phyloP scores from a whole-genome alignment of 2,113 vertebrate genomes.

The Baryphthengus martii region DNA sequence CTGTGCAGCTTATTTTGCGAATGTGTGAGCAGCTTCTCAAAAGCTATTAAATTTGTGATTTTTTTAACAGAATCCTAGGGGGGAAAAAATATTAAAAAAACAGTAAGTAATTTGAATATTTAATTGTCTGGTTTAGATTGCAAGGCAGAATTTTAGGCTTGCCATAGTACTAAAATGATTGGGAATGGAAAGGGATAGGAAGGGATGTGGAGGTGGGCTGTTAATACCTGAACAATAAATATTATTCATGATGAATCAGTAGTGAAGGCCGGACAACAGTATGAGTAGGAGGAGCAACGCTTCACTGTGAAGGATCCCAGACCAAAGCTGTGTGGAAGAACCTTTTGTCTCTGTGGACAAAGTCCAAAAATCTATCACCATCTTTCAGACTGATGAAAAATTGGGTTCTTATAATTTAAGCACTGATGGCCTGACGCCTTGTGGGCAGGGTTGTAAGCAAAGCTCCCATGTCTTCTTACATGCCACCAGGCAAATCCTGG shows the following conservation, averaged over 20 bases:
- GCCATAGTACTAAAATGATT: background rate
- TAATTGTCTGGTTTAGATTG: background rate
- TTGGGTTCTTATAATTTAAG: background rate
- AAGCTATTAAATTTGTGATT: background rate
- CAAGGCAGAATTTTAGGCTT: background rate
- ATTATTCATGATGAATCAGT: background rate
- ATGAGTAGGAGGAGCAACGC: background rate
- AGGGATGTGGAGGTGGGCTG: background rate
- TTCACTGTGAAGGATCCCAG: background rate
- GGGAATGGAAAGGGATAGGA: background rate
- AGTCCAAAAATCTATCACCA: background rate
- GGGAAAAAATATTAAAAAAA: too few relatives aligned
- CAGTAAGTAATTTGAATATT: background rate
- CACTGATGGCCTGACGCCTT: background rate
- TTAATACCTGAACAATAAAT: background rate
- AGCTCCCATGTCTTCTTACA: background rate
- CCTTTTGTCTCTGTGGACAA: background rate
- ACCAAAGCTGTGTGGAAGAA: background rate
- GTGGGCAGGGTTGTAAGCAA: background rate
- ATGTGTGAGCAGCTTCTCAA: background rate
- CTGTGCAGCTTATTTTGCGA: background rate
- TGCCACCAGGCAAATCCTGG: background rate
- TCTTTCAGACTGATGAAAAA: background rate
- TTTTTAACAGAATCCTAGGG: background rate
- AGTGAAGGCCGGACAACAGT: background rate